Conservation (phyloP, 2,797 vertebrate genomes). For the Leuciscus waleckii region DNA sequence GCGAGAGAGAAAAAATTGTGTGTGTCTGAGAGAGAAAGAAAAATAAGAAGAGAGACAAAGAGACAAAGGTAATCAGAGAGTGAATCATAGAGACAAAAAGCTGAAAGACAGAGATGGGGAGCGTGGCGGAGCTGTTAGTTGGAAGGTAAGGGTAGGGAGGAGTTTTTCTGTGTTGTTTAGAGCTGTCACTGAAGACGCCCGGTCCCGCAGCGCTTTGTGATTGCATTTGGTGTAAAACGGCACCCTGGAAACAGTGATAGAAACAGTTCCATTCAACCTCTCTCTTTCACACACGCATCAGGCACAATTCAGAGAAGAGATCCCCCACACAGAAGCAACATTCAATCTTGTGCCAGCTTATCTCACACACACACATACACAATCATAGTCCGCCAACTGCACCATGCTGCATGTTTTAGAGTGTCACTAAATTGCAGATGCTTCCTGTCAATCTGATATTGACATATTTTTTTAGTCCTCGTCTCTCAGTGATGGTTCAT, state of each 20-base stretch:
- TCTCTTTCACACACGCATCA: slow-evolving; percentile 17
- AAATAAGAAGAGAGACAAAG: slow-evolving; percentile 27
- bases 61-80: slow-evolving; percentile 31
- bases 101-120: slow-evolving; percentile 35
- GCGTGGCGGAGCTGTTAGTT: slow-evolving; percentile 34
- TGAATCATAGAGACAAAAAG: slow-evolving; percentile 30
- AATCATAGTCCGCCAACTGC: slow-evolving; percentile 25
- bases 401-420: slow-evolving; percentile 21
- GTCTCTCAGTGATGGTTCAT: slow-evolving; percentile 19
- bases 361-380: slow-evolving; percentile 4
- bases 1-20: not conserved
- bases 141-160: slow-evolving; percentile 17
- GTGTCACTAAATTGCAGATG: slow-evolving; percentile 36
- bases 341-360: slow-evolving; percentile 50
- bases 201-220: slow-evolving; percentile 52
- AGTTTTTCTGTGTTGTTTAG: slow-evolving; percentile 47
- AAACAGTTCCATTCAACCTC: slow-evolving; percentile 51
- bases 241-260: slow-evolving; percentile 51
- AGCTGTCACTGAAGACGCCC: slow-evolving; percentile 44
- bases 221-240: slow-evolving; percentile 55
- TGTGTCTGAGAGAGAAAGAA: not conserved
- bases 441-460: slow-evolving; percentile 30
- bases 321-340: slow-evolving; percentile 48
- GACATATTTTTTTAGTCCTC: slow-evolving; percentile 11
- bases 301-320: slow-evolving; percentile 47